Evolutionary conservation across 2,797 vertebrate genomes (phyloP).

Genomic region (Cryptoprocta ferox): DNA sequence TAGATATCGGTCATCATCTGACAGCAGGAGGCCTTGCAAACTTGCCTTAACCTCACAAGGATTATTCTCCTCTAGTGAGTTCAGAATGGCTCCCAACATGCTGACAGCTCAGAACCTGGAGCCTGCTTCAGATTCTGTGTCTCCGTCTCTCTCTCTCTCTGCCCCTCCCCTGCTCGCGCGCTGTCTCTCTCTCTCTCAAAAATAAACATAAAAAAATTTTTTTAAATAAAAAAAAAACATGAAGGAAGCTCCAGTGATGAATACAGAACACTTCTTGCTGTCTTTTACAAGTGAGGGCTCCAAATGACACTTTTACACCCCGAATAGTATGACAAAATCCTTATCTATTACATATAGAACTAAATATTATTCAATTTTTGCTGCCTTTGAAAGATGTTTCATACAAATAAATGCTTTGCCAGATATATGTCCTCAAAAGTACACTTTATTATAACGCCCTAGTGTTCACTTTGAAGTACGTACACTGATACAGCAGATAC

Average conservation of each 20-base stretch:
- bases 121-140: too few species aligned
- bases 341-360: neutral
- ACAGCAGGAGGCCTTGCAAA: too few species aligned
- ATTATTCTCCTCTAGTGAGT: too few species aligned
- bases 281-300: neutral
- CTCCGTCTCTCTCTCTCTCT: too few species aligned
- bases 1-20: too few species aligned
- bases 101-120: too few species aligned
- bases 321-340: neutral
- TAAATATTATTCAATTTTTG: neutral
- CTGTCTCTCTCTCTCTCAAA: too few species aligned
- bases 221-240: too few species aligned
- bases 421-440: neutral
- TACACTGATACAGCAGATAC: neutral
- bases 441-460: neutral
- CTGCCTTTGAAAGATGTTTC: neutral
- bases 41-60: too few species aligned
- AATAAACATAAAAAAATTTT: too few species aligned
- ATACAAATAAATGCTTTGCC: neutral
- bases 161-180: too few species aligned
- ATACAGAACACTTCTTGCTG: neutral
- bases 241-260: neutral
- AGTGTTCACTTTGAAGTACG: neutral
- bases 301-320: neutral
- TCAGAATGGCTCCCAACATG: too few species aligned